Evolutionary conservation across 2,113 vertebrate species (phyloP).

Genomic region (Trichomycterus rosablanca): DNA sequence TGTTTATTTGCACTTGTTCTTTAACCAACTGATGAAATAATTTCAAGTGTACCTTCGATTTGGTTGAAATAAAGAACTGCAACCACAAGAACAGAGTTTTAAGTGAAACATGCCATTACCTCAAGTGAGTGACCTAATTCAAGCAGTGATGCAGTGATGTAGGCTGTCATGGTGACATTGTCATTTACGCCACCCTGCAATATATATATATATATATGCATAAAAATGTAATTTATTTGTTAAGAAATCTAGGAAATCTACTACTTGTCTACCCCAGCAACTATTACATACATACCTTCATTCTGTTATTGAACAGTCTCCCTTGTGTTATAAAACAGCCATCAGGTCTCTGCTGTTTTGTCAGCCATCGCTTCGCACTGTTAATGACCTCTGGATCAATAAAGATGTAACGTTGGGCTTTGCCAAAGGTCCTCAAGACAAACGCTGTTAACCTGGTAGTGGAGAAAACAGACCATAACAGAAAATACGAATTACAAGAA

Average conservation of each 20-base stretch:
- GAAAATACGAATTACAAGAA: too few species aligned
- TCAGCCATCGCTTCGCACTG: conserved; percentile 61
- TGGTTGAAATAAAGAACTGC: too few species aligned
- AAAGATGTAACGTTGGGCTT: conserved; percentile 61
- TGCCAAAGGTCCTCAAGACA: conserved; percentile 66
- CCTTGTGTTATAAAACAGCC: conserved; percentile 74
- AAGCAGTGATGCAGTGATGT: conserved; percentile 64
- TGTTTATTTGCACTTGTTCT: background rate
- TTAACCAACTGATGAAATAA: too few species aligned
- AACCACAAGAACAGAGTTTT: too few species aligned
- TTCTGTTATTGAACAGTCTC: conserved; percentile 69
- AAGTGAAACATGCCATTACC: conserved; percentile 49
- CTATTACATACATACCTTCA: conserved; percentile 61
- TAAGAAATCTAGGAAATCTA: too few species aligned
- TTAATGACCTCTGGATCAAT: conserved; percentile 52
- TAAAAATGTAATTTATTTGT: background rate
- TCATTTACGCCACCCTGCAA: conserved; percentile 74
- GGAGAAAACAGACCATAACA: too few species aligned
- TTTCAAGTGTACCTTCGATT: too few species aligned
- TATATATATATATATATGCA: background rate
- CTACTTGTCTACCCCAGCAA: too few species aligned
- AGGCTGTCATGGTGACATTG: conserved; percentile 71
- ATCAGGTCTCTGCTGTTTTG: conserved; percentile 53
- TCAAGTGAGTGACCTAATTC: conserved; percentile 60
- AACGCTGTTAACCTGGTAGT: conserved; percentile 75